Conservation (phyloP, 2,113 vertebrate species). For the Etheostoma cragini region DNA sequence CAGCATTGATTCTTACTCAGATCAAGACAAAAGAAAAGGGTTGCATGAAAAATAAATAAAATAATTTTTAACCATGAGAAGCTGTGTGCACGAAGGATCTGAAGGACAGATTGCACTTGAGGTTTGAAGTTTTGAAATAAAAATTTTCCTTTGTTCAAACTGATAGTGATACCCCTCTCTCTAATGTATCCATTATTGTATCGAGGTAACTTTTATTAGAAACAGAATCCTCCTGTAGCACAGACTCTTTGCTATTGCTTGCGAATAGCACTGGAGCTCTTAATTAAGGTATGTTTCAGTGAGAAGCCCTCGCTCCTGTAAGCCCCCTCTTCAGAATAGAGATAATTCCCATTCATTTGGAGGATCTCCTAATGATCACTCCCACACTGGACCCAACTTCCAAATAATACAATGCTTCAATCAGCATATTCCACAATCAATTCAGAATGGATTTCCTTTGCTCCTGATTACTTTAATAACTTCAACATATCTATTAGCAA, state of each 20-base stretch:
- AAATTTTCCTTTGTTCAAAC: constrained; percentile 30
- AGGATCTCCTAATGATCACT: constrained; percentile 79
- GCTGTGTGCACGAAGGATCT: not conserved
- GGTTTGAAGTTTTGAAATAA: constrained; percentile 29
- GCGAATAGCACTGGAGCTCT: constrained; percentile 61
- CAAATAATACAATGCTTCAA: constrained; percentile 77
- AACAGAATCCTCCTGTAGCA: constrained; percentile 23
- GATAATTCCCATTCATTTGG: constrained; percentile 78
- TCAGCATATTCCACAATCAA: constrained; percentile 82
- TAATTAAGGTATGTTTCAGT: constrained; percentile 75
- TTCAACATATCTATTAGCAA: constrained; percentile 77
- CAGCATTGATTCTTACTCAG: constrained; percentile 72
- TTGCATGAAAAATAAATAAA: constrained; percentile 65
- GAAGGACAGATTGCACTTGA: constrained; percentile 52
- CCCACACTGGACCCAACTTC: constrained; percentile 76
- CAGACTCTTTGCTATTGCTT: constrained; percentile 18
- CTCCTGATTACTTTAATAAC: constrained; percentile 81
- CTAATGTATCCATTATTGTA: constrained; percentile 25
- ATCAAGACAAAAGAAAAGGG: constrained; percentile 58
- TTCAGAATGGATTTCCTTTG: constrained; percentile 77
- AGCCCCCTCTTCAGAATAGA: constrained; percentile 71
- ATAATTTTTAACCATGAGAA: constrained; percentile 47
- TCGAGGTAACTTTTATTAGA: constrained; percentile 34
- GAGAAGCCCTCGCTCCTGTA: constrained; percentile 68
- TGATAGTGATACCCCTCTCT: not conserved